Evolutionary conservation across 1,140 invertebrate species (phyloP).

Genomic region (Lepidurus couesii): DNA sequence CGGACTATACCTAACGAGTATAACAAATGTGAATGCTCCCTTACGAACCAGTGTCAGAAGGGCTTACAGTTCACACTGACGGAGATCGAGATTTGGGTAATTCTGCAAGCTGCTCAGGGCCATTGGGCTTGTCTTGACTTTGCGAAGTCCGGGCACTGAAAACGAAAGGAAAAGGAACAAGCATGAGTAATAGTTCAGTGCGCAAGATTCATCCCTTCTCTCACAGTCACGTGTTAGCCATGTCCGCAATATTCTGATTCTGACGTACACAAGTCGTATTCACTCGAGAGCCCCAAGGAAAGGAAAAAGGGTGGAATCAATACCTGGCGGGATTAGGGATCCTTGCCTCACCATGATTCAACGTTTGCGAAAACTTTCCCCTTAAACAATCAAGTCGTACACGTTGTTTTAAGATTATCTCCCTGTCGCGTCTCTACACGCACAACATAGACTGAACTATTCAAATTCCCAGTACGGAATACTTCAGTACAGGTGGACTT

Average conservation of each 20-base stretch:
- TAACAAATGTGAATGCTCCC: background rate
- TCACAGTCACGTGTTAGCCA: background rate
- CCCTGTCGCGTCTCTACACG: no score
- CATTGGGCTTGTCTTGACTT: constrained; percentile 30
- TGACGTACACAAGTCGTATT: constrained; percentile 5
- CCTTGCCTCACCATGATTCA: constrained; percentile 14
- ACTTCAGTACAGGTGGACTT: background rate
- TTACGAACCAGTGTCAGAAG: background rate
- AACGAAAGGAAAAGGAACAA: background rate
- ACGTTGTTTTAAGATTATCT: background rate
- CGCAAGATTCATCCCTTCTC: background rate
- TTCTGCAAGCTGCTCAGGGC: constrained; percentile 24
- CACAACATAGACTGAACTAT: background rate
- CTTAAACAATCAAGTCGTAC: background rate
- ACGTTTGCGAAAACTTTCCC: background rate
- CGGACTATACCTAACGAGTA: constrained; percentile 11
- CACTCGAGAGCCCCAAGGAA: background rate
- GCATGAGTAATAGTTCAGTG: background rate
- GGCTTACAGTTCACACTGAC: constrained; percentile 5
- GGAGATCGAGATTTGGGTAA: background rate
- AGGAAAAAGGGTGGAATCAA: background rate
- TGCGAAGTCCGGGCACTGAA: constrained; percentile 26
- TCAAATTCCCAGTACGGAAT: background rate
- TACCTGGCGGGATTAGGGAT: background rate
- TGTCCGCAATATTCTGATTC: background rate